Base-by-base conservation (phyloP, 2,888 invertebrate genomes). In the Cheilosia urbana region DNA sequence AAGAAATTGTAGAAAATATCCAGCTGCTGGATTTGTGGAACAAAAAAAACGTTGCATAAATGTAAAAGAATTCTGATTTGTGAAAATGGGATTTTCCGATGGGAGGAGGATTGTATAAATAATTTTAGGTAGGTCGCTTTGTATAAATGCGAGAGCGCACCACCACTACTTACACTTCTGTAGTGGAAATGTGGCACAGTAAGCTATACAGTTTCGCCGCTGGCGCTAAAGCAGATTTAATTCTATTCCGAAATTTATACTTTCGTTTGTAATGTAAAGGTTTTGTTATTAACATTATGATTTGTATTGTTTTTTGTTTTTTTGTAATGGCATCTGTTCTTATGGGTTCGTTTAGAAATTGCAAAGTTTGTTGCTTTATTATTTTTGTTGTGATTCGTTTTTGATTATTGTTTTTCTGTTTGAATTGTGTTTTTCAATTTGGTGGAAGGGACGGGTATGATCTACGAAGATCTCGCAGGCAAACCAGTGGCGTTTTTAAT, bases 91-190 rank as follows among this genome's bases (percentile, higher is more conserved):
- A 83, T 79, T 79, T 68, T 37, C 63, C 73, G 34, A 60, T 72
- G 62, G 82, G 69, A 79, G 80, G 85, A 85, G 85, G 85, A 81
- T 72, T 85, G 81, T 85, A 85, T 85, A 85, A 85, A 85, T 85
- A 84, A 84, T 72, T 62, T 49, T 79, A 34, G 47, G 30, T 58
- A 34, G 45, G 69, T 27, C 51, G 40, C 34, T 30, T 19, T 24
- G 11, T 40, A 24, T 40, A 34, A 42, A 40, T 51, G 30, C 21
- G 60, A 30, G 34, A 40, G 13, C 53, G 13, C 53, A 17, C 65
- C 47, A 60, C 57, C 42, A 75, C 75, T 80, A 85, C 71, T 72
- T 76, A 76, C 80, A 76, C 84, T 69, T 79, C 27, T 55, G 55
- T 63, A 69, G 45, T 60, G 57, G 65, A 71, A 80, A 76, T 80